Base-by-base conservation (phyloP, 2,113 vertebrate species). In the Lethenteron reissneri region DNA sequence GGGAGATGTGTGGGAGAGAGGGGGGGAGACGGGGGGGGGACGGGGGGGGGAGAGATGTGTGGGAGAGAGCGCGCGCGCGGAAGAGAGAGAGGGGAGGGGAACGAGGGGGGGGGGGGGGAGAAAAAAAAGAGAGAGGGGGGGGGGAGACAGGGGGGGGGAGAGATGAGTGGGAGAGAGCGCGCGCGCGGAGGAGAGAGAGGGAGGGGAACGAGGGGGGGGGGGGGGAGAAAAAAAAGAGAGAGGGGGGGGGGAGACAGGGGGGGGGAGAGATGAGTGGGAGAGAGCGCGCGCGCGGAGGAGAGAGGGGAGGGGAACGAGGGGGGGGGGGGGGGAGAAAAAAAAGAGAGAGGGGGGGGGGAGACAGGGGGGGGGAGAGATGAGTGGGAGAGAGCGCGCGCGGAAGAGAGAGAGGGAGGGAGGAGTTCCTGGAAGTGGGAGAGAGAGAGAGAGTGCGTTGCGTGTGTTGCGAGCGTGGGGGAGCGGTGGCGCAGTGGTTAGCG, bases 321-420 rank as follows among this genome's bases (percentile, higher is more conserved):
- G n/a, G n/a, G 72, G 57, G 10, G 72, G 6, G 21, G 58, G 17
- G 2, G 71, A 73, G 4, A 73, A 14, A 10, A 56, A 41, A 2
- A 64, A 15, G 21, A 72, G 25, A 17, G 64, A 41, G 15, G 9
- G 25, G 58, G 25, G 71, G 11, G 74, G 78, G 25, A 13, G 12
- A 9, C 11, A 21, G 10, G 12, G 15, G 9, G 17, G 71, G 21
- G 71, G 12, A 79, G 71, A 13, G 56, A 71, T 15, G 3, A 1
- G 11, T 2, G 25, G 3, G 4, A 8, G 12, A 13, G 2, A 21
- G 25, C 71, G 70, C 10, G 56, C 57, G 6, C 25, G 13, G 58
- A 9, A 19, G 5, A 19, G 12, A 1, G 7, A 3, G 4, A 58
- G 13, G 12, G 2, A 2, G 12, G 58, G 60, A 41, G 68, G 58